Conservation (phyloP, 2,797 vertebrate genomes). For the Mormyrops attenuatus region DNA sequence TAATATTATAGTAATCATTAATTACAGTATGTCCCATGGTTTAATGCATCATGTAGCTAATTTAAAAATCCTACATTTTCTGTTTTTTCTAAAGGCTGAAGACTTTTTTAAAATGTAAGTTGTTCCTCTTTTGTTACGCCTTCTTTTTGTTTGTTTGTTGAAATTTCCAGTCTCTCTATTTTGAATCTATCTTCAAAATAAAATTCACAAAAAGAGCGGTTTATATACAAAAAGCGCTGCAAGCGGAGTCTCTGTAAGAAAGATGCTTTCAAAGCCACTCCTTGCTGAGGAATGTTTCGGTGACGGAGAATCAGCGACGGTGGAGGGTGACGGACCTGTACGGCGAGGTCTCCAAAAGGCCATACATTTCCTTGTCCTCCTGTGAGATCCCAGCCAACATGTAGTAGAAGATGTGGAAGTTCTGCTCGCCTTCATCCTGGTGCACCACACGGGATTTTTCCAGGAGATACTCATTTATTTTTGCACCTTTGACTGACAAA, state of each 20-base stretch:
- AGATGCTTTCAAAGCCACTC: not conserved
- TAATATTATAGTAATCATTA: not conserved
- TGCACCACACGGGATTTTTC: conserved; percentile 69
- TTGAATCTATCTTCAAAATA: not conserved
- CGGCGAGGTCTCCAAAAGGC: conserved; percentile 57
- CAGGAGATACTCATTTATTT: conserved; percentile 66
- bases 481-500: conserved; percentile 62
- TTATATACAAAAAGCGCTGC: not conserved
- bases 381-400: conserved; percentile 61
- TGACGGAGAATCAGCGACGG: not conserved
- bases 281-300: not conserved
- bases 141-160: not conserved
- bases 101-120: not conserved
- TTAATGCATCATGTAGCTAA: not conserved
- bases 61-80: not conserved
- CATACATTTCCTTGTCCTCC: conserved; percentile 63
- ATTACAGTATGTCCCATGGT: not conserved
- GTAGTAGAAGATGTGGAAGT: conserved; percentile 72
- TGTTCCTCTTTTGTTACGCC: not conserved
- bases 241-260: not conserved
- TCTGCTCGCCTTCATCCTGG: conserved; percentile 62
- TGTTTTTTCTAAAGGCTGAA: not conserved
- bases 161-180: not conserved
- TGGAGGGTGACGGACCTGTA: conserved; percentile 57
- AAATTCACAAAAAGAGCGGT: not conserved